phyloP scores from a whole-genome alignment of 2,888 invertebrate genomes.

The Lottia scabra region DNA sequence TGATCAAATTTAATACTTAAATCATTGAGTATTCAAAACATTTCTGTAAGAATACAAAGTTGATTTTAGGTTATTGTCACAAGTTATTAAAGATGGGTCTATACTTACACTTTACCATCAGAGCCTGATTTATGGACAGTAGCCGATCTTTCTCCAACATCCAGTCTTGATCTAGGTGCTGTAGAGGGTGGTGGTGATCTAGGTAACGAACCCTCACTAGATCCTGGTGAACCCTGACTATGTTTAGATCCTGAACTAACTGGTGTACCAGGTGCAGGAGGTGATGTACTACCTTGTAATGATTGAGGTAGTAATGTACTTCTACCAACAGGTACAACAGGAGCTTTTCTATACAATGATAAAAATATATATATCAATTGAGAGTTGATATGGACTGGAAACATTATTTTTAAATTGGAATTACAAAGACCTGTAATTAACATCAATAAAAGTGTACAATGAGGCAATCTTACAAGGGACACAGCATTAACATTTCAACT shows the following conservation, averaged over 20 bases:
- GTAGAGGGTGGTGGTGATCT: conserved; percentile 9
- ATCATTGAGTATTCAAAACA: no score
- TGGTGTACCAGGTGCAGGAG: background rate
- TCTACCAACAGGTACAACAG: background rate
- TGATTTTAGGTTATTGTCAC: no score
- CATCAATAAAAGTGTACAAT: no score
- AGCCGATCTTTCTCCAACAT: conserved; percentile 8
- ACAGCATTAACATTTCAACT: no score
- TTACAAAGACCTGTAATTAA: no score
- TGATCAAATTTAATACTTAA: no score
- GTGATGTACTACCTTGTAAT: background rate
- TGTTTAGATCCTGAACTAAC: background rate
- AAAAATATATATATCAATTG: background rate
- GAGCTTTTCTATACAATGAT: background rate
- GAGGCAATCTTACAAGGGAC: no score
- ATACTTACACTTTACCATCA: conserved; percentile 12
- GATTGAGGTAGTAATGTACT: background rate
- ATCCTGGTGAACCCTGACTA: background rate
- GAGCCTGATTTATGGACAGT: conserved; percentile 10
- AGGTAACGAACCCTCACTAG: background rate
- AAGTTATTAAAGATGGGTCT: no score
- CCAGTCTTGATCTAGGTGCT: background rate
- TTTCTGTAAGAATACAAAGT: no score
- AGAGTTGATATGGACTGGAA: no score
- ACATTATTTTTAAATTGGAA: no score